Evolutionary conservation across 2,113 vertebrate genomes (phyloP).

Genomic region (Callaeas wilsoni): DNA sequence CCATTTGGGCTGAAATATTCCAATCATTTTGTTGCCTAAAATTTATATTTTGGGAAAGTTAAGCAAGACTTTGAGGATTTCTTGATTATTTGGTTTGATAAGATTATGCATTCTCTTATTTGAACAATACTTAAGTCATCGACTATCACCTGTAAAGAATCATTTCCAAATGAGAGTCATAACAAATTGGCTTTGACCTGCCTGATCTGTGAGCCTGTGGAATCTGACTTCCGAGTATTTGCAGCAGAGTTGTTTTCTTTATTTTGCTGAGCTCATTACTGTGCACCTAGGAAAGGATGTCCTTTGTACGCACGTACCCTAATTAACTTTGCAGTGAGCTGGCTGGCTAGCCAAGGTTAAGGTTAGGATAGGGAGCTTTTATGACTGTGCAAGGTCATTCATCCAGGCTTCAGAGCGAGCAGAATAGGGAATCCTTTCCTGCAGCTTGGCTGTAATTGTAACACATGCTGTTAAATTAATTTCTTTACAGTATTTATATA

Average conservation of each 20-base stretch:
- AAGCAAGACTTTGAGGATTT: background rate
- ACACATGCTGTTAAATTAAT: background rate
- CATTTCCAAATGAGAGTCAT: background rate
- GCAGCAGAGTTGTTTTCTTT: background rate
- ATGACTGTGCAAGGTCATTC: background rate
- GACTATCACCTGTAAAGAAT: background rate
- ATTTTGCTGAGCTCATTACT: background rate
- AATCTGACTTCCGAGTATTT: background rate
- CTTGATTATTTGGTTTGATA: background rate
- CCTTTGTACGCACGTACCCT: accelerated
- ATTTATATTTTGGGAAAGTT: background rate
- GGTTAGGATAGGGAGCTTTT: background rate
- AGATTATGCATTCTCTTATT: background rate
- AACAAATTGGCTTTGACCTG: background rate
- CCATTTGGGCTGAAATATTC: background rate
- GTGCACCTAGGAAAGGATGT: background rate
- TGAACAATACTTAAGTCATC: background rate
- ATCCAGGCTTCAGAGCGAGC: background rate
- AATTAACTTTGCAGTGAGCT: background rate
- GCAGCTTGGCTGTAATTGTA: background rate
- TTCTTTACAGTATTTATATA: background rate
- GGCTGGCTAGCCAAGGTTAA: background rate
- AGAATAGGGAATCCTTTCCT: background rate
- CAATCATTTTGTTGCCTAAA: background rate
- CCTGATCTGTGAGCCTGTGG: background rate